Evolutionary conservation across 35 echinoderm and acorn worm genomes (phyloP), one percentile per base, ranked within the genome.

Genomic region (Hemicentrotus pulcherrimus): DNA sequence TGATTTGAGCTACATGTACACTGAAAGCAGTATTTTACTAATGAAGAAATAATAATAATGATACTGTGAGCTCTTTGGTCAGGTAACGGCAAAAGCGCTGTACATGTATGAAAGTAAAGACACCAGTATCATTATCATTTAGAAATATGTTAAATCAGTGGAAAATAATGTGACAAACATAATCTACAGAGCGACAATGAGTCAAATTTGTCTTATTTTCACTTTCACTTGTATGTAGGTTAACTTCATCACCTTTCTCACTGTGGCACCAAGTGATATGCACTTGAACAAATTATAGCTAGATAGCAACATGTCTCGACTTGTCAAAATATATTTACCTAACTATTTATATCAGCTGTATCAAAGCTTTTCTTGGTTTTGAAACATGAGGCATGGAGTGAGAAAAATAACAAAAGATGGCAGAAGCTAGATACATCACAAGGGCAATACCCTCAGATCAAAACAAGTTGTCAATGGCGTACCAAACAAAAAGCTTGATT

Each of bases 401-500:
- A 86, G 5, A 88, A 47, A 2, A 90, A 47, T 18, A 30, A 90
- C 32, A 90, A 90, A 45, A 9, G 32, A 90, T 4, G 32, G 11
- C 32, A 47, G 46, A 47, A 45, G 88, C 88, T 24, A 45, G 88
- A 90, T 90, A 30, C 5, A 90, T 47, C 88, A 90, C 1, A 41
- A 90, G 88, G 88, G 88, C 88, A 90, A 90, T 90, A 90, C 16
- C 88, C 88, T 90, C 19, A 10, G 5, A 90, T 90, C 32, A 90
- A 90, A 90, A 90, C 88, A 90, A 33, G 88, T 33, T 47, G 32
- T 90, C 32, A 5, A 90, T 47, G 14, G 86, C 86, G 32, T 47
- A 46, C 32, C 24, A 4, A 32, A 90, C 12, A 31, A 4, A 90
- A 47, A 90, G 32, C 88, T 90, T 33, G 88, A 90, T 47, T 33